Conservation (phyloP, 2,113 vertebrate species). For the Opisthocomus hoazin region DNA sequence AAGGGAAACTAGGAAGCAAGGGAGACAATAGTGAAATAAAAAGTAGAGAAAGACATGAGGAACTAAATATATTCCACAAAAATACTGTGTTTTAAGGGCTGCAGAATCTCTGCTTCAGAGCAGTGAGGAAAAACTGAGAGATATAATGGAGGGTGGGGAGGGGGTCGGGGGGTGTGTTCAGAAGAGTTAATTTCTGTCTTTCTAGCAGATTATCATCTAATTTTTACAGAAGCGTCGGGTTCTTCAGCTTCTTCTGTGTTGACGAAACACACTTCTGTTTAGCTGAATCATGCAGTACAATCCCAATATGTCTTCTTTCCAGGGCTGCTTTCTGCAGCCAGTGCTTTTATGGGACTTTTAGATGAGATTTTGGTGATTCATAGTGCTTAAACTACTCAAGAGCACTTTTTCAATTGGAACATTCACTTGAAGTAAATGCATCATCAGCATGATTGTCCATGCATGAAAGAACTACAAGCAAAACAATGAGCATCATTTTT, state of each 20-base stretch:
- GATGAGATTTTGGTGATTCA: slow-evolving; percentile 80
- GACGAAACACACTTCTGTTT: slow-evolving; percentile 70
- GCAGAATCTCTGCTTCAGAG: not conserved
- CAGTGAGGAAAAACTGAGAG: not conserved
- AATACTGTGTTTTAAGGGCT: not conserved
- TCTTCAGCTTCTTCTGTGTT: slow-evolving; percentile 59
- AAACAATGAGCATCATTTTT: slow-evolving; percentile 82
- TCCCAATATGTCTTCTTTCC: slow-evolving; percentile 64
- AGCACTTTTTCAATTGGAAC: slow-evolving; percentile 81
- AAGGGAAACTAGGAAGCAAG: not conserved
- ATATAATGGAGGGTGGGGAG: too few relatives aligned
- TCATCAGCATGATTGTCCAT: slow-evolving; percentile 78
- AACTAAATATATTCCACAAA: not conserved
- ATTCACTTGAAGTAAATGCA: slow-evolving; percentile 79
- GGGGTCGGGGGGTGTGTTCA: not conserved
- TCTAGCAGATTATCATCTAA: slow-evolving; percentile 34
- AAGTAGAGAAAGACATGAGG: not conserved
- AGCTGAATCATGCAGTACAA: slow-evolving; percentile 71
- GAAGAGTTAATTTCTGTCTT: slow-evolving; percentile 26
- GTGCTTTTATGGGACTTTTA: slow-evolving; percentile 72
- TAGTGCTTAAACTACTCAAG: slow-evolving; percentile 73
- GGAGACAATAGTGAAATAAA: not conserved
- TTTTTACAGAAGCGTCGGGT: slow-evolving; percentile 51
- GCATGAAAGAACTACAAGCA: slow-evolving; percentile 81
- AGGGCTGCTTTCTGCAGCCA: slow-evolving; percentile 67